Evolutionary conservation across 1,140 invertebrate genomes (phyloP).

Genomic region (Listronotus oregonensis): DNA sequence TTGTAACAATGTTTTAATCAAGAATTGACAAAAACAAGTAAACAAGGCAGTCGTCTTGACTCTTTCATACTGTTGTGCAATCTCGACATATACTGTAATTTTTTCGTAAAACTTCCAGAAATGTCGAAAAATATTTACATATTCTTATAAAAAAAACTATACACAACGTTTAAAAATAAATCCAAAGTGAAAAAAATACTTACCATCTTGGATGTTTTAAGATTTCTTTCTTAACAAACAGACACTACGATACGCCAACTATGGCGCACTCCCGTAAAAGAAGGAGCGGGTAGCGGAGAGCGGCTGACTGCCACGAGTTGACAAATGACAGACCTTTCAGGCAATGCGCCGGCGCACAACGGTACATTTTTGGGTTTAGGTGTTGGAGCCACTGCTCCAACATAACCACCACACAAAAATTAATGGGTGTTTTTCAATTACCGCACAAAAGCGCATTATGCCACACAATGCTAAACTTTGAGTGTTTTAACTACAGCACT

Average conservation of each 20-base stretch:
- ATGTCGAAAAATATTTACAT: slow-evolving; percentile 52
- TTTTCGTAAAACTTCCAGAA: slow-evolving; percentile 19
- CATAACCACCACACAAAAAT: too few relatives aligned
- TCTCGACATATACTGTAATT: slow-evolving; percentile 26
- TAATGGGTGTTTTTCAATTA: too few relatives aligned
- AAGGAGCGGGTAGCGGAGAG: slow-evolving; percentile 21
- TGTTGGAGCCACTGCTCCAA: too few relatives aligned
- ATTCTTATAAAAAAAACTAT: slow-evolving; percentile 11
- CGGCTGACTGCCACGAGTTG: slow-evolving; percentile 32
- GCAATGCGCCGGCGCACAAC: too few relatives aligned
- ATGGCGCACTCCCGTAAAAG: slow-evolving; percentile 76
- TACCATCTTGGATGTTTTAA: slow-evolving; percentile 86
- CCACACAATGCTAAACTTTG: too few relatives aligned
- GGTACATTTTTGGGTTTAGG: too few relatives aligned
- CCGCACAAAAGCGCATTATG: too few relatives aligned
- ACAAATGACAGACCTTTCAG: neutral
- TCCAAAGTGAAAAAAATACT: slow-evolving; percentile 58
- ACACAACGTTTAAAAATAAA: slow-evolving; percentile 31
- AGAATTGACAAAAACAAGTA: slow-evolving; percentile 7
- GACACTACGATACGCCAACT: slow-evolving; percentile 78
- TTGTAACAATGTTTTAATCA: neutral
- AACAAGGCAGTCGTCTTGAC: slow-evolving; percentile 7
- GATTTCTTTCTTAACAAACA: slow-evolving; percentile 71
- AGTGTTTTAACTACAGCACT: too few relatives aligned
- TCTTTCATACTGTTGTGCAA: slow-evolving; percentile 56